These are phyloP conservation scores for Haemorhous mexicanus DNA, from an alignment of 2,113 vertebrate species.

Conservation along the genomic window DNA sequence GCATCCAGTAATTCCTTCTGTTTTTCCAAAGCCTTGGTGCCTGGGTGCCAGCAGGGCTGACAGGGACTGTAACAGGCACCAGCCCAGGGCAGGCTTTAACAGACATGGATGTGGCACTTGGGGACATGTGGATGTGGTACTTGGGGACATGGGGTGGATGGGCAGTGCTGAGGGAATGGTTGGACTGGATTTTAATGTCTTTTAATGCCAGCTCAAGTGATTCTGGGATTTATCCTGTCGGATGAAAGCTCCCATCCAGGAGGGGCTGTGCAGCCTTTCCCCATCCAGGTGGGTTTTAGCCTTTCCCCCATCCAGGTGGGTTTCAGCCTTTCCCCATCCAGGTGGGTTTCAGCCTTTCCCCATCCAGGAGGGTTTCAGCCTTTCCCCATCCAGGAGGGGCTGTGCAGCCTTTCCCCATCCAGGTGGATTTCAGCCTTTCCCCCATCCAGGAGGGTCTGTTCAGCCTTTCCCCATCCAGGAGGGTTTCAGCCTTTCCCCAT, in stretches of 20 bases:
- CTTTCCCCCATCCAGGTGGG: not conserved
- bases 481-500: not conserved
- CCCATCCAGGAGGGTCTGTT: not conserved
- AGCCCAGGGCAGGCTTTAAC: not conserved
- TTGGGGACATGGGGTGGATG: not conserved
- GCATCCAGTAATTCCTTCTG: constrained; percentile 47
- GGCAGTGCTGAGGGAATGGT: not conserved
- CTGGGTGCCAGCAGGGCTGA: constrained; percentile 49
- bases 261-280: not conserved
- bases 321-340: not conserved
- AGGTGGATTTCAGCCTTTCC: not conserved
- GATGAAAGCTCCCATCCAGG: not conserved
- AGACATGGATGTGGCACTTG: not conserved
- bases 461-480: not conserved
- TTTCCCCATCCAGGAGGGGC: not conserved
- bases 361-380: not conserved
- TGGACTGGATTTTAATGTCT: not conserved
- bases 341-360: not conserved
- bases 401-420: not conserved
- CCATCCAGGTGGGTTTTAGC: not conserved
- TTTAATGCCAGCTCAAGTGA: not conserved
- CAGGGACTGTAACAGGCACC: constrained; percentile 43
- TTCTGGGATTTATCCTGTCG: not conserved
- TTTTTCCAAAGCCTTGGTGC: constrained; percentile 52
- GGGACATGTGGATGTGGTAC: not conserved